A percentile compares a stretch with the other conserved stretches of the same genome.
phyloP scores from a whole-genome alignment of 2,888 invertebrate species.

The Willowsia nigromaculata region DNA sequence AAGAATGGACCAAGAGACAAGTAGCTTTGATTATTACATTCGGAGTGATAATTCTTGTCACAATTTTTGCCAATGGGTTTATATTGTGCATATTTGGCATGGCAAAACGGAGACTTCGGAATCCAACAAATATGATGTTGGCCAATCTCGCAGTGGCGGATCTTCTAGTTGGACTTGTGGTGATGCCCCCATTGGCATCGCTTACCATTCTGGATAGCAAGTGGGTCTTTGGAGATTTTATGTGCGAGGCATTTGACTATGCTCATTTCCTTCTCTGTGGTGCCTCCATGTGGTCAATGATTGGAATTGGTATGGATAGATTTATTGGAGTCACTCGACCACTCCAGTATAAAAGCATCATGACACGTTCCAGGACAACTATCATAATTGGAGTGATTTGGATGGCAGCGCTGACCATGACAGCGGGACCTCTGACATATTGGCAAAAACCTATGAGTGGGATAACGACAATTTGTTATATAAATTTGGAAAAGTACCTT shows the following conservation, averaged over 20 bases:
- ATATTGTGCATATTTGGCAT: constrained; percentile 82
- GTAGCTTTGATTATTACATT: too few species aligned
- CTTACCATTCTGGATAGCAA: background rate
- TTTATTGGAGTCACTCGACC: constrained; percentile 46
- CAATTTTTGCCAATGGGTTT: too few species aligned
- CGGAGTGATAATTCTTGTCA: too few species aligned
- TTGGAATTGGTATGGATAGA: constrained; percentile 10
- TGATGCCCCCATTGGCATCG: constrained; percentile 80
- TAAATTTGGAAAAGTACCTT: too few species aligned
- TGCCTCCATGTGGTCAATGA: constrained; percentile 44
- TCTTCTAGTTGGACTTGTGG: constrained; percentile 88
- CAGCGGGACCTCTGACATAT: too few species aligned
- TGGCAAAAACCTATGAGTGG: too few species aligned
- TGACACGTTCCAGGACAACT: constrained; percentile 10
- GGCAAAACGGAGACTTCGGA: background rate
- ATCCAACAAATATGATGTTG: background rate
- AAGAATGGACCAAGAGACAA: too few species aligned
- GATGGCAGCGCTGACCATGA: too few species aligned
- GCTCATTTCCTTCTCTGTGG: constrained; percentile 36
- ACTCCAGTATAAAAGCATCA: constrained; percentile 18
- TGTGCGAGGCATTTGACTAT: constrained; percentile 27
- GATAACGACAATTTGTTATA: too few species aligned
- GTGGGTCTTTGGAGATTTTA: background rate
- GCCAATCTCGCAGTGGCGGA: constrained; percentile 87
- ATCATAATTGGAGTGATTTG: background rate